Evolutionary conservation across 2,797 vertebrate genomes (phyloP), one percentile per base, ranked within the genome.

Genomic region (Micromesistius poutassou): DNA sequence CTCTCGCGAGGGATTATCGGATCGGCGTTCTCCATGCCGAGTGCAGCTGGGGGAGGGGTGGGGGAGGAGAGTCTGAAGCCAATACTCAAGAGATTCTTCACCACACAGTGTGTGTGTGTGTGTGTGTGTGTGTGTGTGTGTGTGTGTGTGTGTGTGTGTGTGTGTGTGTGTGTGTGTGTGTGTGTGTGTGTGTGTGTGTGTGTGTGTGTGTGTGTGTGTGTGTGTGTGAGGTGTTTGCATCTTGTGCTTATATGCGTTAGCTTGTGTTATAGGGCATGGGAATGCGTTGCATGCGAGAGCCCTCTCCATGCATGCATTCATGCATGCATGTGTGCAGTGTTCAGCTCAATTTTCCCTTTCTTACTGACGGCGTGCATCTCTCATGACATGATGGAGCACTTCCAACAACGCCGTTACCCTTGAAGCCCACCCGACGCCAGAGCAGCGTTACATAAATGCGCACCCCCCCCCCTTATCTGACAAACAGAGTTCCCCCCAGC

Each of bases 1-100:
- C n/a, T 22, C 55, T 75, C 33, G 22, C 28, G 9, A 14, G 77
- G 77, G 72, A 78, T 78, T 78, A 78, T 31, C 35, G 35, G 55
- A 68, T 35, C 19, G 66, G 77, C 62, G 25, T 8, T 22, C 46
- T 16, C 22, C 6, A n/a, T 30, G 19, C 38, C 9, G 10, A 62
- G 22, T 30, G 22, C 33, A 66, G 68, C 46, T 30, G 50, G 31
- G 28, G 2, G 46, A 22, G 55, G 2, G 25, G 62, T 19, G 9
- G 9, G 25, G 62, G 7, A 0, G 7, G 55, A 1, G 55, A 1
- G 22, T n/a, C 2, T 9, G 55, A 55, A 22, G 46, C 19, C 16
- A 50, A 62, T 62, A 25, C 55, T n/a, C 55, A 62, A 62, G 55
- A 62, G 22, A 25, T 62, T 50, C 46, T 50, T 13, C 40, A n/a